These are phyloP conservation scores for Microvelia longipes DNA, from an alignment of 1,140 invertebrate genomes.

Conservation along the genomic window DNA sequence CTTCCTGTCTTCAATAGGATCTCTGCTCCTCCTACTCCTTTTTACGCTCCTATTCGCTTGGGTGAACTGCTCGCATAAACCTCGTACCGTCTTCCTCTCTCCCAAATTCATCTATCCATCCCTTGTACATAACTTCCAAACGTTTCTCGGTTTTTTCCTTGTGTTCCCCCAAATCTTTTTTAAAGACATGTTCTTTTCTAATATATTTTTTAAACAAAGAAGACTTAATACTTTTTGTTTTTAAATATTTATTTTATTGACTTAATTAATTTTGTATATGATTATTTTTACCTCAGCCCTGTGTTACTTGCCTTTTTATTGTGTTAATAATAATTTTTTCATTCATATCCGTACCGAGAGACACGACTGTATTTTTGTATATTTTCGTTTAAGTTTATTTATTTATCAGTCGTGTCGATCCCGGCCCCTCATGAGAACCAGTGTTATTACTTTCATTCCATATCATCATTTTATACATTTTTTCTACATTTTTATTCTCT, in stretches of 20 bases:
- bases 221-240: not conserved
- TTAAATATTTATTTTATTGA: constrained; percentile 6
- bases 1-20: constrained; percentile 24
- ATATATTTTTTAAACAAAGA: not conserved
- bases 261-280: not conserved
- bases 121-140: not conserved
- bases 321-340: not conserved
- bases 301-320: not conserved
- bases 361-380: not conserved
- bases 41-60: constrained; percentile 7
- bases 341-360: not conserved
- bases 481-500: constrained; percentile 4
- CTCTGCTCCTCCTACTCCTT: constrained; percentile 10
- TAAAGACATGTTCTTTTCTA: not conserved
- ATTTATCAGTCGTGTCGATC: not conserved
- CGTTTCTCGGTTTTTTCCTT: constrained; percentile 9
- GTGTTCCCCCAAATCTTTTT: constrained; percentile 4
- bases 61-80: not conserved
- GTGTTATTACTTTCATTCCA: not conserved
- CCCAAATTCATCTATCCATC: not conserved
- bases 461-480: not conserved
- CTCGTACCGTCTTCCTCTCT: constrained; percentile 2
- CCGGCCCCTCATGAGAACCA: not conserved
- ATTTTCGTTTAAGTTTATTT: not conserved
- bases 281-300: not conserved